Evolutionary conservation across 2,797 vertebrate genomes (phyloP).

Genomic region (Takifugu rubripes): DNA sequence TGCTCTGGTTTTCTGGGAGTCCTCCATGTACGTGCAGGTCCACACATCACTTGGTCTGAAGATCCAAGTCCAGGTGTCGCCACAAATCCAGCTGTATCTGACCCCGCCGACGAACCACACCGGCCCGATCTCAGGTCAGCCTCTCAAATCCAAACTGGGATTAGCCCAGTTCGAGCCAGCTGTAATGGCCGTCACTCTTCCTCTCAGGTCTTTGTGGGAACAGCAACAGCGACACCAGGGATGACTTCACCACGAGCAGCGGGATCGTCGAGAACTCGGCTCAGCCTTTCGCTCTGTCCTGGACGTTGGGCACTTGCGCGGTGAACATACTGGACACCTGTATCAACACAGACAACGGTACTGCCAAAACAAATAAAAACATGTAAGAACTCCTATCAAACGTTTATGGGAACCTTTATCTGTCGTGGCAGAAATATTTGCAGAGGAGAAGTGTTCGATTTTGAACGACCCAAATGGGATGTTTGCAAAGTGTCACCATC

Average conservation of each 20-base stretch:
- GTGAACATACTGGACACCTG: slow-evolving; percentile 45
- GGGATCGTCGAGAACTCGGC: slow-evolving; percentile 76
- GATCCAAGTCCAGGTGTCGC: slow-evolving; percentile 67
- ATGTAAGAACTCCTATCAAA: not conserved
- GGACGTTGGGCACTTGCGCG: slow-evolving; percentile 57
- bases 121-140: slow-evolving; percentile 55
- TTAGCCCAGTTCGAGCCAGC: not conserved
- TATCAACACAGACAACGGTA: slow-evolving; percentile 73
- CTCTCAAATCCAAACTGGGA: not conserved
- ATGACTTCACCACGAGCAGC: slow-evolving; percentile 79
- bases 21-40: slow-evolving; percentile 71
- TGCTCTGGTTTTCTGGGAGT: slow-evolving; percentile 70
- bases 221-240: slow-evolving; percentile 74
- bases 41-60: slow-evolving; percentile 63
- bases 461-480: slow-evolving; percentile 60
- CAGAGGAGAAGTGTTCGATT: slow-evolving; percentile 52
- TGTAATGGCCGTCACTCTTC: not conserved
- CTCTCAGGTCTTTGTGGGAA: slow-evolving; percentile 81
- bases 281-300: slow-evolving; percentile 73
- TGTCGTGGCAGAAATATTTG: slow-evolving; percentile 65
- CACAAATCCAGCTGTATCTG: slow-evolving; percentile 70
- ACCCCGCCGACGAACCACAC: slow-evolving; percentile 34
- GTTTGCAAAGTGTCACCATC: slow-evolving; percentile 74
- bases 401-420: not conserved
- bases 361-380: not conserved